Evolutionary conservation across 2,888 invertebrate genomes (phyloP), one percentile per base, ranked within the genome.

Genomic region (Drosophila ustulata): DNA sequence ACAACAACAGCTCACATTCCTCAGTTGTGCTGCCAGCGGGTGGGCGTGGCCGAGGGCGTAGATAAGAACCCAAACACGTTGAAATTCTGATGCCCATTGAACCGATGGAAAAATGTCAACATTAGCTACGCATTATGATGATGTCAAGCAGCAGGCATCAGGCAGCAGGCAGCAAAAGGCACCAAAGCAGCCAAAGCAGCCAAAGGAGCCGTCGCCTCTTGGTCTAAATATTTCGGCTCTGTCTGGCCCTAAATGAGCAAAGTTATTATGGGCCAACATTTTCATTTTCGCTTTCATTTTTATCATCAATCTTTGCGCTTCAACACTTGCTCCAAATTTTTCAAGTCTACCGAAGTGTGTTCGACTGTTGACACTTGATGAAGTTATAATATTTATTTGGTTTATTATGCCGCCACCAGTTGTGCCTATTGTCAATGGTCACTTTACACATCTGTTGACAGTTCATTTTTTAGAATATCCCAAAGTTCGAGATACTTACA

Each of bases 261-360:
- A 71, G 61, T 78, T 77, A 63, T 70, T 74, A 62, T 43, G 62
- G 62, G 52, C 39, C 57, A 45, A 4, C 53, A 57, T 66, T 80
- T 76, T 67, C 56, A 59, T 69, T 71, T 72, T 46, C 51, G 7
- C 51, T 58, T 47, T 52, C 26, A 59, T 57, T 63, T 51, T 80
- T 82, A 89, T 89, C 90, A 90, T 91, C 89, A 91, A 91, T 90
- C 90, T 91, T 89, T 85, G 69, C 78, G 77, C 81, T 85, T 88
- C 87, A 89, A 83, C 90, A 90, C 90, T 83, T 84, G 62, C 64
- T 41, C 26, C 53, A 65, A 59, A 66, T 65, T 47, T 52, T 57
- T 61, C 61, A 51, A 39, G 34, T 37, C 59, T 56, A 46, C 23
- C 51, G 53, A 47, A 59, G 51, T 39, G 47, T 37, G 45, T 30